Percentiles rank a stretch among this genome's conserved stretches.
phyloP scores from a whole-genome alignment of 2,113 vertebrate genomes.

The Zosterops pallidus region DNA sequence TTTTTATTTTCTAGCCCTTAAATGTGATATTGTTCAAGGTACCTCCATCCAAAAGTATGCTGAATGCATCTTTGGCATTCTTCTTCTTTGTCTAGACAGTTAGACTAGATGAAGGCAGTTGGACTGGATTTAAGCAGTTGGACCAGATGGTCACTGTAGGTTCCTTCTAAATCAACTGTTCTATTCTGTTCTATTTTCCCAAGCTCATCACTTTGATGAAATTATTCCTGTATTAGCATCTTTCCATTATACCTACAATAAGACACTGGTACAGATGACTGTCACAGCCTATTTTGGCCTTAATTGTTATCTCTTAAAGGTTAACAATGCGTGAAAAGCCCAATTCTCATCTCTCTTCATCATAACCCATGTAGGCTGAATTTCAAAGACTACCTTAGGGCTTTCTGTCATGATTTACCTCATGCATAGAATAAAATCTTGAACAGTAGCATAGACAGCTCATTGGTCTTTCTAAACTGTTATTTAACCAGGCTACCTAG shows the following conservation, averaged over 20 bases:
- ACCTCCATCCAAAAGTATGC: neutral
- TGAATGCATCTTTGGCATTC: neutral
- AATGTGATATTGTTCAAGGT: neutral
- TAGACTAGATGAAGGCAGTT: neutral
- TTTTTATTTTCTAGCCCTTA: neutral
- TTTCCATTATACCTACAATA: neutral
- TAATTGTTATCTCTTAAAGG: neutral
- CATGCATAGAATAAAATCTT: neutral
- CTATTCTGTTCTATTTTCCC: neutral
- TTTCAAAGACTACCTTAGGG: neutral
- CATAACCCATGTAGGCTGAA: neutral
- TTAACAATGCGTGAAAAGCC: neutral
- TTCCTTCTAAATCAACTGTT: neutral
- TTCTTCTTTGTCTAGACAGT: neutral
- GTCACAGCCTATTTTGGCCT: neutral
- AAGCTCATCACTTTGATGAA: neutral
- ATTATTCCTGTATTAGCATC: neutral
- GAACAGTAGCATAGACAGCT: neutral
- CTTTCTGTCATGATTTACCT: neutral
- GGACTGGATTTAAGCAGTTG: neutral
- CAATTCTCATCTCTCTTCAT: neutral
- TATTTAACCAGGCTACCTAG: neutral
- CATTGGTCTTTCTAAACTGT: neutral
- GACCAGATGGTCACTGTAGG: neutral
- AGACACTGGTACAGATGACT: neutral